Base-by-base conservation (phyloP, 2,113 vertebrate species). In the Prunella himalayana region DNA sequence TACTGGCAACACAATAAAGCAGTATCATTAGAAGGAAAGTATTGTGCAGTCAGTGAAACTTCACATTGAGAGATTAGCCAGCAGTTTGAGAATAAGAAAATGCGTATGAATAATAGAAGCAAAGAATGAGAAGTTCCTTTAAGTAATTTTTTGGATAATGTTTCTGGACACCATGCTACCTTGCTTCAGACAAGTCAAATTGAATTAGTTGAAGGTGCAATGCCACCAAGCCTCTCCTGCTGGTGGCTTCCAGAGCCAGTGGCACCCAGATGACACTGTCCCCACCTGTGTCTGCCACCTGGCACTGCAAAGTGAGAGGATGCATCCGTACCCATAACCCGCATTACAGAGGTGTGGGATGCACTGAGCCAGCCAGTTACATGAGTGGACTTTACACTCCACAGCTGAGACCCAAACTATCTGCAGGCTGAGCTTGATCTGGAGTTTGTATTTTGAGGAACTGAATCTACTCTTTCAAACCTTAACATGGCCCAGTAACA, bases 281-380 rank as follows among this genome's bases (percentile, higher is more conserved):
- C 53, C 9, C n/a, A 71, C 20, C 41, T 25, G 49, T 1, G 3
- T 25, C 54, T 69, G 69, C 47, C 5, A 9, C 51, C 51, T 57
- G 41, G 17, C 33, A 15, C 23, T 61, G 68, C 57, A 51, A 66
- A 86, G 66, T 6, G 1, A 44, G 28, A 54, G 20, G 35, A 57
- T 11, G 13, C 20, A 66, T 17, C 35, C 0, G 0, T 30, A 35
- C 10, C 41, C 1, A 0, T 15, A 37, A 50, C 17, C 21, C 0
- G 1, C 18, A 10, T 33, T n/a, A 45, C 2, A 59, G 50, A 90
- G 7, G 7, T 24, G 37, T 13, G 45, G 30, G 60, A 69, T 7
- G 24, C 37, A 61, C 41, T 28, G 45, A 54, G 16, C 19, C 17
- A 11, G 37, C 8, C 61, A 89, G 57, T n/a, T 2, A 28, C 0